These are phyloP conservation scores for Pantherophis guttatus DNA, from an alignment of 2,113 vertebrate species.

Conservation along the genomic window DNA sequence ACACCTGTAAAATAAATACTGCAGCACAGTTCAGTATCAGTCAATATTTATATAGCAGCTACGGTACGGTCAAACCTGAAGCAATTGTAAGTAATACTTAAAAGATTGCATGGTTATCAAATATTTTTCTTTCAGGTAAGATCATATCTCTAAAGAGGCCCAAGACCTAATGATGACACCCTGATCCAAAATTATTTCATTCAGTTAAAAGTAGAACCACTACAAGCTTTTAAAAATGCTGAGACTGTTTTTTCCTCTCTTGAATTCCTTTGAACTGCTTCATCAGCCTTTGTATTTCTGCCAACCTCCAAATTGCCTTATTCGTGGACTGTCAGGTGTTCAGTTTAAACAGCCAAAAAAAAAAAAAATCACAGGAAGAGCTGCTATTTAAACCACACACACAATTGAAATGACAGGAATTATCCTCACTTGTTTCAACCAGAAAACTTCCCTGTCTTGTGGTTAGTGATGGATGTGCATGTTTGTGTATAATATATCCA, in stretches of 20 bases:
- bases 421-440: neutral
- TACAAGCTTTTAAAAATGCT: neutral
- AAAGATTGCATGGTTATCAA: constrained; percentile 33
- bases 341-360: neutral
- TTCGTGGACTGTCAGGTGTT: neutral
- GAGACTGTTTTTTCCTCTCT: neutral
- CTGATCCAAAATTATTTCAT: neutral
- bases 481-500: neutral
- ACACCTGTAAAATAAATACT: constrained; percentile 49
- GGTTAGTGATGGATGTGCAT: neutral
- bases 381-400: neutral
- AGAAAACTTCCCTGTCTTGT: neutral
- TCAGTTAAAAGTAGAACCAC: neutral
- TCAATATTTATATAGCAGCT: constrained; percentile 34
- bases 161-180: neutral
- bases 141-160: neutral
- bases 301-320: neutral
- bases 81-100: constrained; percentile 16
- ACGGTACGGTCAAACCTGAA: neutral
- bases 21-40: neutral
- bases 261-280: neutral
- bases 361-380: neutral
- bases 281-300: neutral
- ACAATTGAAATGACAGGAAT: neutral
- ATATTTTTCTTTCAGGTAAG: constrained; percentile 32